A percentile compares a stretch with the other conserved stretches of the same genome.
These are phyloP conservation scores for Nycteola revayana DNA, from an alignment of 2,888 invertebrate species.

Conservation along the genomic window DNA sequence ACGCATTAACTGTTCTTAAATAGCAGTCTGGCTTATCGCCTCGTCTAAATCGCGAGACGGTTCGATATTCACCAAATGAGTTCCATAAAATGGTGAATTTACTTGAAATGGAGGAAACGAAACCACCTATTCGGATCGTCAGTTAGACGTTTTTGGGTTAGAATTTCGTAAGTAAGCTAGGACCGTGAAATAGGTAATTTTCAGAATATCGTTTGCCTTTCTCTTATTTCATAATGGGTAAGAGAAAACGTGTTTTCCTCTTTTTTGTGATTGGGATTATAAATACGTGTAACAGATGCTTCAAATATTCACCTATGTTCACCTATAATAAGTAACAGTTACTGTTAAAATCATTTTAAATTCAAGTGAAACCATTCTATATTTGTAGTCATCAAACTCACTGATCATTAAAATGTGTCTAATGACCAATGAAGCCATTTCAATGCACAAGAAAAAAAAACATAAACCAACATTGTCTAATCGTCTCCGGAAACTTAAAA, in stretches of 20 bases:
- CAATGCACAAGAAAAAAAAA: no score
- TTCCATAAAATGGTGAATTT: slow-evolving; percentile 59
- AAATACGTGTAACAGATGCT: slow-evolving; percentile 19
- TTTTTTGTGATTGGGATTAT: slow-evolving; percentile 17
- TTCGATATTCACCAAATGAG: slow-evolving; percentile 52
- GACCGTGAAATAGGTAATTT: slow-evolving; percentile 5
- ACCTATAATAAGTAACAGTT: no score
- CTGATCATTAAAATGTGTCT: no score
- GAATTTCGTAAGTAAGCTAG: slow-evolving; percentile 1
- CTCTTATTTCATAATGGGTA: slow-evolving; percentile 15
- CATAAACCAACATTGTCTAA: slow-evolving; percentile 25
- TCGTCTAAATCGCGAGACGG: slow-evolving; percentile 43
- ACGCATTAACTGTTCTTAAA: slow-evolving; percentile 26
- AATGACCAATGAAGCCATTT: no score
- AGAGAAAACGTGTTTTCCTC: slow-evolving; percentile 4
- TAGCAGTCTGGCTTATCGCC: slow-evolving; percentile 45
- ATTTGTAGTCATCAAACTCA: no score
- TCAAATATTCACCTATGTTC: no score
- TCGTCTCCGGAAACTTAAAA: slow-evolving; percentile 37
- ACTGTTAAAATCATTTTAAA: no score
- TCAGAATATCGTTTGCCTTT: slow-evolving; percentile 20
- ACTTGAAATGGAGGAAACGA: slow-evolving; percentile 42
- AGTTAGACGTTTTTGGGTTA: slow-evolving; percentile 27
- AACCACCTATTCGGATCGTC: slow-evolving; percentile 50
- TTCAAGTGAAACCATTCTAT: no score